Conservation (phyloP, 2,797 vertebrate species). For the Salarias fasciatus region DNA sequence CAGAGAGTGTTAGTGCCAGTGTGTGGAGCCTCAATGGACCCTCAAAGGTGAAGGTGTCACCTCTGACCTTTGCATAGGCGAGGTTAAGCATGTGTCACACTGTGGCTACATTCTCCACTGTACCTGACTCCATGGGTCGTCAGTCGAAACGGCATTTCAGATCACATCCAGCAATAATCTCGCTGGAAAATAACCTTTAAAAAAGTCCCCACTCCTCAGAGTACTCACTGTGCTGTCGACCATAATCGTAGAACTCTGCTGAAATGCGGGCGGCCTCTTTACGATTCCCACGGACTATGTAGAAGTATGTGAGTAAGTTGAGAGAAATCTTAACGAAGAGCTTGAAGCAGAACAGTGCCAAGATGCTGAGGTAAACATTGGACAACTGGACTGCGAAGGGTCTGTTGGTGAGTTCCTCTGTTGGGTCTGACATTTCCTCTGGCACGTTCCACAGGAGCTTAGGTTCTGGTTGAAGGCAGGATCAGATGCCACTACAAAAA, state of each 20-base stretch:
- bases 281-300: constrained; percentile 95
- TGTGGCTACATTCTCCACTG: constrained; percentile 7
- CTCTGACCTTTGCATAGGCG: constrained; percentile 19
- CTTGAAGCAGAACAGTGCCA: constrained; percentile 98
- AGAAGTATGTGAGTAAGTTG: constrained; percentile 95
- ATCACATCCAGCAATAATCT: neutral
- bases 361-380: constrained; percentile 97
- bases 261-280: constrained; percentile 97
- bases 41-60: neutral
- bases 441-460: constrained; percentile 43
- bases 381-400: constrained; percentile 91
- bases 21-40: too few species aligned
- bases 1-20: too few species aligned
- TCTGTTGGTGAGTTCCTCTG: constrained; percentile 85
- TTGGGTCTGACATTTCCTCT: constrained; percentile 89
- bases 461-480: constrained; percentile 54
- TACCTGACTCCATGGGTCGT: neutral
- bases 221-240: constrained; percentile 90
- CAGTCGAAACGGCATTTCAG: neutral
- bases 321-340: constrained; percentile 97
- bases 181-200: too few species aligned
- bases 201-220: too few species aligned
- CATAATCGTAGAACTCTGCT: constrained; percentile 93
- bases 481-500: constrained; percentile 62
- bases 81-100: constrained; percentile 14